Evolutionary conservation across 2,888 invertebrate genomes (phyloP), one percentile per base, ranked within the genome.

Genomic region (Arrhopalites spinosus): DNA sequence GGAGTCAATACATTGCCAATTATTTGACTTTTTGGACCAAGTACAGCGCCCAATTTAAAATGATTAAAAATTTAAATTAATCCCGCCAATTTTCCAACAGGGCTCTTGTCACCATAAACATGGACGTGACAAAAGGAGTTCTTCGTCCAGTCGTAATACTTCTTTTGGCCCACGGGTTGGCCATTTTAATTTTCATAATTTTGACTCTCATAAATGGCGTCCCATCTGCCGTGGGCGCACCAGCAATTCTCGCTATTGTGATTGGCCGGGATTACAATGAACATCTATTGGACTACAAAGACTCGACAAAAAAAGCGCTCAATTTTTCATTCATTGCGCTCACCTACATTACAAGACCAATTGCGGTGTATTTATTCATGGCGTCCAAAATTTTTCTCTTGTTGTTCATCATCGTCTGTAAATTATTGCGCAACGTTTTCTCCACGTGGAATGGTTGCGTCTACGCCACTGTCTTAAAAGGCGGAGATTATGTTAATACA

Each of bases 391-490:
- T 74, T 11, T 77, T 74, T 53, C 69, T 80, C n/a, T 56, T 81
- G 0, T 20, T 78, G 0, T 79, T 77, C 70, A 50, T 76, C 8
- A 69, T 63, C 59, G 59, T 74, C 2, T 73, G 75, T 61, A 72
- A 76, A 20, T 36, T 75, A 50, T 73, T 81, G 0, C 23, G 25
- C 23, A 78, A 76, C 50, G 77, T 77, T 5, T 78, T 81, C 36
- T 73, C 71, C 1, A 50, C 47, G 23, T 81, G 81, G 81, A 81
- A 81, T 67, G 77, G 72, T 5, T 74, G 81, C 8, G 73, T 78
- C 3, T 79, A 79, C 43, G 74, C 77, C 3, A 67, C 74, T 13
- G 68, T 79, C 47, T 64, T 79, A 1, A 50, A 73, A 61, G 75
- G 72, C 25, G 63, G 45, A 11, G 27, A 27, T 20, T 50, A 30